Evolutionary conservation across 2,113 vertebrate genomes (phyloP), one percentile per base, ranked within the genome.

Genomic region (Ascaphus truei): DNA sequence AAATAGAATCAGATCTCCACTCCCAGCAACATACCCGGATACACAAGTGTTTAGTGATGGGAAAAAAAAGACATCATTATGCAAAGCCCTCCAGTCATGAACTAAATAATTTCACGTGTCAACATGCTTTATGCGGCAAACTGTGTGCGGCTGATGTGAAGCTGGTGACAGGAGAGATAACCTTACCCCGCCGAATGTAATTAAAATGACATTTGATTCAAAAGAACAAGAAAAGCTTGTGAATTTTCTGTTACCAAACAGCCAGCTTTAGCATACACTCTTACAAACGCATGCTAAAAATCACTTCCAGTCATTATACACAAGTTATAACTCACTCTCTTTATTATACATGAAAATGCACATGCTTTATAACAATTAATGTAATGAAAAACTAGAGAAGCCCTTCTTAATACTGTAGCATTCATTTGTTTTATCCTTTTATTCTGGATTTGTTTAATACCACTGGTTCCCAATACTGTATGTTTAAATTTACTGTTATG

Each of bases 41-140:
- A 52, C 15, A 34, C n/a, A 37, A 13, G 16, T 16, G 9, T 52
- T 52, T 37, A 4, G 22, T 18, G 22, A 5, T 34, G n/a, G 13
- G 27, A 53, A 51, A 37, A 36, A 50, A 34, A 6, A 50, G 16
- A 16, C 27, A 47, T 36, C 2, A 23, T 48, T 56, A 68, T 59
- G 53, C 39, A 68, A 58, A 68, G 57, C 15, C 37, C 26, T 58
- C 52, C 27, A 47, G 52, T 68, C 39, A 57, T 43, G 30, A 67
- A 67, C 52, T 25, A 56, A 57, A 57, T 68, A 47, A 68, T 56
- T 68, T 57, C 25, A 56, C 25, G 20, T 67, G 51, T 67, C 64
- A 68, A 34, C 52, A 57, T 10, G 26, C 36, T 59, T 20, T n/a
- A n/a, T n/a, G n/a, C n/a, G n/a, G n/a, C n/a, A n/a, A n/a, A n/a